phyloP scores from a whole-genome alignment of 2,797 vertebrate genomes.

The Sebastes kiyomatsui region DNA sequence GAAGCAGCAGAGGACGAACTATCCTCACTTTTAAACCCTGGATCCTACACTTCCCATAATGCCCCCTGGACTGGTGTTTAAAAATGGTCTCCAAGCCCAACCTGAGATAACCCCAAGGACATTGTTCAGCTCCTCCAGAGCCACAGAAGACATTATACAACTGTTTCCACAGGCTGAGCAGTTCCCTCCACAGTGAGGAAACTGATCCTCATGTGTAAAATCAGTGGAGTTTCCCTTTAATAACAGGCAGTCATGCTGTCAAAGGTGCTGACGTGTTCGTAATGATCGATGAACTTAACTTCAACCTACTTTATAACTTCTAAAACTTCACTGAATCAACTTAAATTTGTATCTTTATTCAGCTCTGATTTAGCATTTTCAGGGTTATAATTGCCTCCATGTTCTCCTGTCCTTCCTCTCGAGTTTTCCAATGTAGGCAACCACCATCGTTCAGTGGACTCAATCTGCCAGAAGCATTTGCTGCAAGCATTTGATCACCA shows the following conservation, averaged over 20 bases:
- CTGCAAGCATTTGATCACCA: slow-evolving; percentile 30
- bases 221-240: slow-evolving; percentile 18
- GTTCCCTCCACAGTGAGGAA: slow-evolving; percentile 10
- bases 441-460: not conserved
- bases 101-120: not conserved
- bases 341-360: not conserved
- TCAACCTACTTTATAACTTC: slow-evolving; percentile 42
- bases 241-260: slow-evolving; percentile 28
- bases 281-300: slow-evolving; percentile 12
- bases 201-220: slow-evolving; percentile 46
- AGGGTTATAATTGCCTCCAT: not conserved
- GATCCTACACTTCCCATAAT: not conserved
- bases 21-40: not conserved
- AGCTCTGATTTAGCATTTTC: slow-evolving; percentile 37
- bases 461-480: slow-evolving; percentile 29
- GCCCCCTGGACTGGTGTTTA: not conserved
- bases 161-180: slow-evolving; percentile 1
- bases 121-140: slow-evolving; percentile 4
- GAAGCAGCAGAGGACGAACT: not conserved
- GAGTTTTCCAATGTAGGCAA: not conserved
- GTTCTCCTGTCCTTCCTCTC: not conserved
- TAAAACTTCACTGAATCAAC: slow-evolving; percentile 21
- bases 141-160: slow-evolving; percentile 7
- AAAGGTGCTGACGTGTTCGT: slow-evolving; percentile 20
- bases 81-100: not conserved